These are phyloP conservation scores for Eledona agricola DNA, from an alignment of 2,888 invertebrate genomes.

Conservation along the genomic window DNA sequence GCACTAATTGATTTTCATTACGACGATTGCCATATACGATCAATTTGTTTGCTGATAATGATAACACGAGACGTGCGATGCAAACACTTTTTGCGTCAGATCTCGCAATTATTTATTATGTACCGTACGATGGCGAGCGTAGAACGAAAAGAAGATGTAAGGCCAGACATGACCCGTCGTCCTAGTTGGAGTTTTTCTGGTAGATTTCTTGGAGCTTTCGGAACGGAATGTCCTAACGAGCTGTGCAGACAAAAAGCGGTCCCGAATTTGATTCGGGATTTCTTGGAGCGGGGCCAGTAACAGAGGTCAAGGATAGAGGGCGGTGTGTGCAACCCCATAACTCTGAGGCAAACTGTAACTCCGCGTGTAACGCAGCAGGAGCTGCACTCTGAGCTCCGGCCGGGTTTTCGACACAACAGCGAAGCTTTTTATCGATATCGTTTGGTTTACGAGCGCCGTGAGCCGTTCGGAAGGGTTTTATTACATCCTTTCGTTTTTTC, in stretches of 20 bases:
- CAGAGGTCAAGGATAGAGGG: conserved; percentile 35
- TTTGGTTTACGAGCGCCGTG: conserved; percentile 13
- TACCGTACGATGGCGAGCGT: too few relatives aligned
- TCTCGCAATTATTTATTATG: conserved; percentile 6
- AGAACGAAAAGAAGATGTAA: too few relatives aligned
- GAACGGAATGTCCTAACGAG: conserved; percentile 26
- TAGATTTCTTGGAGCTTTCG: too few relatives aligned
- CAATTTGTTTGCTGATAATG: conserved; percentile 20
- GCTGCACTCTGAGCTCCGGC: conserved; percentile 19
- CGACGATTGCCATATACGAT: conserved; percentile 16
- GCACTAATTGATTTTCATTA: conserved; percentile 25
- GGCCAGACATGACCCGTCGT: too few relatives aligned
- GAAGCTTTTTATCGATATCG: conserved; percentile 17
- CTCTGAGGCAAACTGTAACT: conserved; percentile 29
- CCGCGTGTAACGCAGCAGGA: conserved; percentile 34
- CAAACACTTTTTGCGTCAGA: conserved; percentile 1
- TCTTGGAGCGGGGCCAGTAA: conserved; percentile 11
- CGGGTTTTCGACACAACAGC: conserved; percentile 30
- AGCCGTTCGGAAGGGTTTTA: conserved; percentile 9
- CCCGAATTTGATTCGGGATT: conserved; percentile 8
- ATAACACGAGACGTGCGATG: conserved; percentile 11
- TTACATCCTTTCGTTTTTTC: conserved; percentile 1
- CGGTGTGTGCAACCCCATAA: conserved; percentile 33
- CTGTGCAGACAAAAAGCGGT: conserved; percentile 9
- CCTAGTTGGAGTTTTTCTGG: too few relatives aligned